These are phyloP conservation scores for Catalaphyllia jardinei DNA, from an alignment of 64 coral and sea anemone genomes.

Conservation along the genomic window DNA sequence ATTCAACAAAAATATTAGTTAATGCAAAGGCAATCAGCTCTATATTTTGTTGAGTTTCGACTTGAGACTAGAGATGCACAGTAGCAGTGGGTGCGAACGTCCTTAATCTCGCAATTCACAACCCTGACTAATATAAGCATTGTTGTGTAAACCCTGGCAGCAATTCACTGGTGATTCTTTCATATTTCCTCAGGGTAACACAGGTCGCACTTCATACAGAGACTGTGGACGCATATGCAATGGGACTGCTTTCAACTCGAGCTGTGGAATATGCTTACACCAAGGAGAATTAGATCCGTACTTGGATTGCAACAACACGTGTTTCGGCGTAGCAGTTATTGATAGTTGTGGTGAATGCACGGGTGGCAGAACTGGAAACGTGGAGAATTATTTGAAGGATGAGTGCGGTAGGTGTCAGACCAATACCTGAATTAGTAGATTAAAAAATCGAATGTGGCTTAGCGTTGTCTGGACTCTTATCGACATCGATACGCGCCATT, in stretches of 20 bases:
- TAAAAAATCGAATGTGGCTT: too few relatives aligned
- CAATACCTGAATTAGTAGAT: too few relatives aligned
- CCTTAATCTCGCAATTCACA: too few relatives aligned
- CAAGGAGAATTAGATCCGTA: not conserved
- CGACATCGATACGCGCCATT: too few relatives aligned
- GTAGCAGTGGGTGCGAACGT: too few relatives aligned
- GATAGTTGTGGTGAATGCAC: conserved; percentile 54
- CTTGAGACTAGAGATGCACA: too few relatives aligned
- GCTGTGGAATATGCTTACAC: not conserved
- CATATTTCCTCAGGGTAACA: not conserved
- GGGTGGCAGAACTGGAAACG: conserved; percentile 55
- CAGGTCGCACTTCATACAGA: not conserved
- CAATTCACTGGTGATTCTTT: not conserved
- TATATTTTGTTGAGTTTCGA: too few relatives aligned
- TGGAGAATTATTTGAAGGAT: conserved; percentile 48
- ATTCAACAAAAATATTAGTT: too few relatives aligned
- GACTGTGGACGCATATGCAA: not conserved
- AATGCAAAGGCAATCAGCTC: too few relatives aligned
- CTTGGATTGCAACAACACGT: conserved; percentile 53
- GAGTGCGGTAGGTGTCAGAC: conserved; percentile 48
- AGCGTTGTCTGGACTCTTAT: too few relatives aligned
- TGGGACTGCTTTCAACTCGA: not conserved
- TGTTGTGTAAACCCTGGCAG: not conserved
- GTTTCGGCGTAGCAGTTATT: conserved; percentile 1
- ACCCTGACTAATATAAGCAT: too few relatives aligned